A percentile compares a stretch with the other conserved stretches of the same genome.
Conservation (phyloP, 2,888 invertebrate species). For the Chelonus formosanus region DNA sequence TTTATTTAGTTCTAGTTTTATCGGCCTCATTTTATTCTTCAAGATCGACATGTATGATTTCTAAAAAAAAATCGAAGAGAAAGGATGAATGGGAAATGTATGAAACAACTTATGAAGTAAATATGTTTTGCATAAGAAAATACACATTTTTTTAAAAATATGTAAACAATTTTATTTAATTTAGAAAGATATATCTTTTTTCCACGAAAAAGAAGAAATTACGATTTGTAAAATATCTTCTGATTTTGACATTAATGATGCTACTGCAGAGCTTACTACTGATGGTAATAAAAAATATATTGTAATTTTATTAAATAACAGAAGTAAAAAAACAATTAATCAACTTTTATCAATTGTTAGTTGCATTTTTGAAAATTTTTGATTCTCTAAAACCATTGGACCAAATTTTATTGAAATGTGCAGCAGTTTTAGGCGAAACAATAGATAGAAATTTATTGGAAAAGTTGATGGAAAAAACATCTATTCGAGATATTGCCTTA, state of each 20-base stretch:
- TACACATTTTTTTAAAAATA: no score
- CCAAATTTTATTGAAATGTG: constrained; percentile 73
- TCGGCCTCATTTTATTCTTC: no score
- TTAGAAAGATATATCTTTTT: constrained; percentile 6
- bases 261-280: constrained; percentile 68
- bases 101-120: constrained; percentile 62
- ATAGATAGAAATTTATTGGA: constrained; percentile 71
- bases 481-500: constrained; percentile 66
- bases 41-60: no score
- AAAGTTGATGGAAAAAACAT: constrained; percentile 67
- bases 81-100: constrained; percentile 66
- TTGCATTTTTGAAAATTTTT: constrained; percentile 71
- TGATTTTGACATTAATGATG: constrained; percentile 67
- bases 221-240: constrained; percentile 60
- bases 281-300: constrained; percentile 64
- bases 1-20: no score
- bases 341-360: constrained; percentile 56
- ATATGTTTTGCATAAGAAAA: no score
- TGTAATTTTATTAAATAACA: background rate
- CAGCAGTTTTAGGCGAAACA: constrained; percentile 72
- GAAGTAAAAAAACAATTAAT: background rate
- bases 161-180: constrained; percentile 5
- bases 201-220: constrained; percentile 41
- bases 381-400: constrained; percentile 73
- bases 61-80: background rate